phyloP scores from a whole-genome alignment of 2,888 invertebrate species.

The Drosophila antonietae region DNA sequence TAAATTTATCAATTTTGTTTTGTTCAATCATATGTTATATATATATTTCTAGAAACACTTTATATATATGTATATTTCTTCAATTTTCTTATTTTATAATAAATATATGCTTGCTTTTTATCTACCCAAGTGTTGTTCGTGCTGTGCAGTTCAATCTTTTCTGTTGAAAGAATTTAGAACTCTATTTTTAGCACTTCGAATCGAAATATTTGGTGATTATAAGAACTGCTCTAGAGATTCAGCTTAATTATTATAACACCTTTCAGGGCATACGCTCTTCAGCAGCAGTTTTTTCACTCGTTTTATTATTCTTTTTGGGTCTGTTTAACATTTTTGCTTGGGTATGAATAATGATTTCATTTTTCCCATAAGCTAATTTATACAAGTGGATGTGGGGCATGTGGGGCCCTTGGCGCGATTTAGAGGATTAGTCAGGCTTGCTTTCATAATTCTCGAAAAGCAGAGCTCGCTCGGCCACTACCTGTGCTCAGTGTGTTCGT shows the following conservation, averaged over 20 bases:
- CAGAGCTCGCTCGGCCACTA: constrained; percentile 45
- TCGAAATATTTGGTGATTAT: constrained; percentile 5
- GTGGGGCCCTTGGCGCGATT: constrained; percentile 72
- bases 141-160: background rate
- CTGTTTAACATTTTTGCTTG: constrained; percentile 71
- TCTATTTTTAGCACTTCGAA: background rate
- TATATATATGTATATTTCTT: background rate
- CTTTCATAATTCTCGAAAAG: constrained; percentile 77
- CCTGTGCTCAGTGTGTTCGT: constrained; percentile 46
- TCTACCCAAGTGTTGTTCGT: background rate
- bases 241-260: constrained; percentile 50
- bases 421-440: constrained; percentile 83
- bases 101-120: background rate
- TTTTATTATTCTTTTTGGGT: constrained; percentile 34
- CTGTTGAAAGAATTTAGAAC: background rate
- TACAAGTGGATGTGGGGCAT: constrained; percentile 72
- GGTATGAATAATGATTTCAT: constrained; percentile 82
- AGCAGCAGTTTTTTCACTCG: background rate
- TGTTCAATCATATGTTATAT: too few species aligned
- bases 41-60: background rate
- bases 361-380: constrained; percentile 82
- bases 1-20: background rate
- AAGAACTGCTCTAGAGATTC: constrained; percentile 22
- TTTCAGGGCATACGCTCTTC: constrained; percentile 36
- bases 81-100: background rate